Conservation (phyloP, 2,797 vertebrate genomes). For the Sebastes hopkinsi region DNA sequence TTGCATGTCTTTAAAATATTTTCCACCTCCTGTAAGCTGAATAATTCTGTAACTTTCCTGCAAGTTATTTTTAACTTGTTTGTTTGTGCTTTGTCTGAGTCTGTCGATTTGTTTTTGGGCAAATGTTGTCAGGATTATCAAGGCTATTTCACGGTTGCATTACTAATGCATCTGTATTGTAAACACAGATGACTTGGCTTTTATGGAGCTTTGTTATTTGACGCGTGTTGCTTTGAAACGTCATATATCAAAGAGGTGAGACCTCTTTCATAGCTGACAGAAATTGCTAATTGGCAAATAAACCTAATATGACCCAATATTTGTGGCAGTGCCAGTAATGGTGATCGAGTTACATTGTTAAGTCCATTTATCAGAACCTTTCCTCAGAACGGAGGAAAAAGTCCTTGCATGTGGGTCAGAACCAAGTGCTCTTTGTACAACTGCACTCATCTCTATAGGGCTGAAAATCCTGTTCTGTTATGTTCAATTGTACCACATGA, state of each 20-base stretch:
- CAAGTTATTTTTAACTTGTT: background rate
- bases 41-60: background rate
- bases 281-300: too few relatives aligned
- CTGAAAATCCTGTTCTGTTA: background rate
- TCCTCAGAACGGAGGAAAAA: background rate
- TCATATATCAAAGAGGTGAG: too few relatives aligned
- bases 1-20: background rate
- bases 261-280: too few relatives aligned
- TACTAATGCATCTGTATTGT: background rate
- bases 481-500: background rate
- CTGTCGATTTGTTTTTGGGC: background rate
- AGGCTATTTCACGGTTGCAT: background rate
- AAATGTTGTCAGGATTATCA: background rate
- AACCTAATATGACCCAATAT: too few relatives aligned
- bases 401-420: background rate
- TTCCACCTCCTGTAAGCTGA: background rate
- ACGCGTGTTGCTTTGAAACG: too few relatives aligned
- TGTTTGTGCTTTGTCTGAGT: background rate
- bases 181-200: background rate
- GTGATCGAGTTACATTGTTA: too few relatives aligned
- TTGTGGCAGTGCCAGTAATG: too few relatives aligned
- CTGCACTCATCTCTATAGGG: background rate
- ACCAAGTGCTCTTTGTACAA: background rate
- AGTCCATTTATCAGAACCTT: too few relatives aligned
- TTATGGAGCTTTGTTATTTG: background rate